These are phyloP conservation scores for Drosophila falleni DNA, from an alignment of 2,888 invertebrate genomes.

Conservation along the genomic window DNA sequence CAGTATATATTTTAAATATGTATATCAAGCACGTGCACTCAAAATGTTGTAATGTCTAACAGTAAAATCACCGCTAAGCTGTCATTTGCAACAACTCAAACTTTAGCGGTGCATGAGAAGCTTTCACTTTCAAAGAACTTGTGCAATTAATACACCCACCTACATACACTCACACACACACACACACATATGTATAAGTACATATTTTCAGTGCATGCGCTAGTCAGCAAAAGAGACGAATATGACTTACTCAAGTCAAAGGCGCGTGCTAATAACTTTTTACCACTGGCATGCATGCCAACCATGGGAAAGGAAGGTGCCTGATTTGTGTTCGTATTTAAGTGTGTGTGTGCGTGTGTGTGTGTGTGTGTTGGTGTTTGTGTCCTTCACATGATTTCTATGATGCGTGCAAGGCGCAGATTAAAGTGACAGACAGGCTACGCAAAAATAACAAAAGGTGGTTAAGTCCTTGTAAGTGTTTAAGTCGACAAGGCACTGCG, in stretches of 20 bases:
- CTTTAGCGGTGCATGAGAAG: constrained; percentile 14
- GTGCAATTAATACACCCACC: constrained; percentile 27
- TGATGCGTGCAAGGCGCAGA: constrained; percentile 71
- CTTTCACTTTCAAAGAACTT: constrained; percentile 21
- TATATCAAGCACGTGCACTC: background rate
- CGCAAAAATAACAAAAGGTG: constrained; percentile 76
- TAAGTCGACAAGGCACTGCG: constrained; percentile 73
- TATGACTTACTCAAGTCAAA: constrained; percentile 73
- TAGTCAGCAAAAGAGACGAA: constrained; percentile 37
- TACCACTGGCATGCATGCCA: constrained; percentile 61
- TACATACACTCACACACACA: background rate
- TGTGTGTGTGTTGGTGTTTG: constrained; percentile 42
- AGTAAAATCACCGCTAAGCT: background rate
- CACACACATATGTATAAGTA: background rate
- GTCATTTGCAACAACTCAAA: background rate
- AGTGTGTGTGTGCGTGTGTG: background rate
- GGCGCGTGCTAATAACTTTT: constrained; percentile 81
- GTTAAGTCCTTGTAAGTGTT: constrained; percentile 82
- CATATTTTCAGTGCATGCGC: background rate
- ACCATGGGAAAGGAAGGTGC: constrained; percentile 4
- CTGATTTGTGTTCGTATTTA: background rate
- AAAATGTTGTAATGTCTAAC: background rate
- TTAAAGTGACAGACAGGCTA: constrained; percentile 78
- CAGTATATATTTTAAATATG: background rate
- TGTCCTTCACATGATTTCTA: constrained; percentile 67